Evolutionary conservation across 2,888 invertebrate genomes (phyloP), one percentile per base, ranked within the genome.

Genomic region (Chesias legatella): DNA sequence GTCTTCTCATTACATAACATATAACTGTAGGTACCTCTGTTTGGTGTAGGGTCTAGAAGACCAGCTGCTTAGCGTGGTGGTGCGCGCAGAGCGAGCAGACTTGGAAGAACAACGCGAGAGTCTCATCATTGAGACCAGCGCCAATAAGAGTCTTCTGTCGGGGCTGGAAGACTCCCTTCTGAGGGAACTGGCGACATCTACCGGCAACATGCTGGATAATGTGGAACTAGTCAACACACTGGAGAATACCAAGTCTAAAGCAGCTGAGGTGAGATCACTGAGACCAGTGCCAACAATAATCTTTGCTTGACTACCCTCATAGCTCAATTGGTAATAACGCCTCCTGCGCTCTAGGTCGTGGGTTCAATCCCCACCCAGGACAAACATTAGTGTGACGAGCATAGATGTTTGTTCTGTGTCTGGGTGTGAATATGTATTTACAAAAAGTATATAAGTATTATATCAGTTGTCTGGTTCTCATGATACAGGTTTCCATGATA

Each of bases 181-280:
- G 1, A 80, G 94, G 30, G 96, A 97, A 68, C 83, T 98, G 56
- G 94, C 96, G 1, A 94, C 94, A 0, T 95, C 95, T 0, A 93
- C 94, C 0, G 97, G 97, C 8, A 97, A 96, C 78, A 97, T 98
- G 96, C 79, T 98, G 64, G 97, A 98, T 67, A 97, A 98, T 58
- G 92, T 93, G 0, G 97, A 97, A 58, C 86, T 97, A 6, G 92
- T 98, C 8, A 88, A 92, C 47, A 97, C 96, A 0, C 80, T 98
- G 34, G 97, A 98, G 62, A 95, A 95, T 53, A 96, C 97, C 5
- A 98, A 97, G 79, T 89, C 91, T 0, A 97, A 96, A 67, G 96
- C 97, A 0, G 89, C 88, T 28, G 95, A 97, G 80, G 96, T 96
- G 31, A 53, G 57, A 43, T 5, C 10, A 6, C 3, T 6, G 10